phyloP scores from a whole-genome alignment of 2,113 vertebrate genomes.

The Charina bottae region DNA sequence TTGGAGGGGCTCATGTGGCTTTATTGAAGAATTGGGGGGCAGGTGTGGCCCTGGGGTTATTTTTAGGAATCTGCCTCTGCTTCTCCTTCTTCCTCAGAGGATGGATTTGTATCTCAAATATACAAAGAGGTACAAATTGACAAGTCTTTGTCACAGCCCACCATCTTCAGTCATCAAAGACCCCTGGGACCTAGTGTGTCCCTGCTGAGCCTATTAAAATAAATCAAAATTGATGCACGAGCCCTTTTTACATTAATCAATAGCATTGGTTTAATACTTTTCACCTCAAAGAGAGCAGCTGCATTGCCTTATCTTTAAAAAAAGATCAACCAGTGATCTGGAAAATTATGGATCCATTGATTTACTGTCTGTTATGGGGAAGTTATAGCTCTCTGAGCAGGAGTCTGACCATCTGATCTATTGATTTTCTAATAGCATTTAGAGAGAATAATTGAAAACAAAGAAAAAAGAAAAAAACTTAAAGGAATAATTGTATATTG shows the following conservation, averaged over 20 bases:
- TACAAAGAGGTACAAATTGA: not conserved
- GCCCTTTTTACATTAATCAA: not conserved
- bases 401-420: not conserved
- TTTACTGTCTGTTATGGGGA: not conserved
- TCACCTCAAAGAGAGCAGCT: not conserved
- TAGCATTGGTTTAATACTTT: not conserved
- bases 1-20: not conserved
- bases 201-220: not conserved
- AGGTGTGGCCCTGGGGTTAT: not conserved
- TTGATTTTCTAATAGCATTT: not conserved
- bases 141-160: not conserved
- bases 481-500: not conserved
- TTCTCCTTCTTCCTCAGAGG: not conserved
- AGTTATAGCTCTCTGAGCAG: not conserved
- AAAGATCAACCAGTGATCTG: not conserved
- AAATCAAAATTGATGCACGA: not conserved
- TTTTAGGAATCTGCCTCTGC: not conserved
- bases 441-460: not conserved
- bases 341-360: not conserved
- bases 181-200: not conserved
- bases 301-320: not conserved
- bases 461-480: not conserved
- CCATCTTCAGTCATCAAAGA: not conserved
- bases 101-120: not conserved
- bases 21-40: not conserved